Evolutionary conservation across 2,888 invertebrate genomes (phyloP), one percentile per base, ranked within the genome.

Genomic region (Lepidochitona cinerea): DNA sequence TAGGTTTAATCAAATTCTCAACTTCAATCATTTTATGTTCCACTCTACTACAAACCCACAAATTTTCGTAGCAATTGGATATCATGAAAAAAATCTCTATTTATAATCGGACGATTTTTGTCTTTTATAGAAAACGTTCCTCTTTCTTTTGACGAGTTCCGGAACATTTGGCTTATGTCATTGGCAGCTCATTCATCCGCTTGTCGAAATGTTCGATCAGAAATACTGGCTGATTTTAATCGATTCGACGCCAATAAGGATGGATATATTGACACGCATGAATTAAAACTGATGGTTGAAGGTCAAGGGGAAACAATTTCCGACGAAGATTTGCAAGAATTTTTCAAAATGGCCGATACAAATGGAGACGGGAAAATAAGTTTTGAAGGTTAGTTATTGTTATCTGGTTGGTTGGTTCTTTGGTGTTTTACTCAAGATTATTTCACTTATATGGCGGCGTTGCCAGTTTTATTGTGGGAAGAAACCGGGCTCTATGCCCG

Each of bases 331-430:
- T 23, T 59, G 23, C 29, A 59, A 29, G 32, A 29, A 14, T 59
- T 59, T 59, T 59, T 59, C 59, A 59, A 59, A 59, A 7, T 59
- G 59, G 59, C 59, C 59, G 59, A 59, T 26, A 59, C 23, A 59
- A 59, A 59, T 59, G 14, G 32, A 14, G 59, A 59, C 59, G 59
- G 59, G 14, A 23, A 59, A 59, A 59, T 59, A 18, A 59, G 59
- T 26, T 59, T 59, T 59, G 59, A 59, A 59, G 41, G 41, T 41
- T 12, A 41, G 41, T 12, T 12, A 41, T 12, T 41, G 41, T n/a
- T n/a, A n/a, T n/a, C n/a, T n/a, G n/a, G n/a, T n/a, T n/a, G 49
- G 49, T 49, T 4, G n/a, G 49, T 49, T 49, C 7, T n/a, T 49
- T 18, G 49, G 23, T 23, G 23, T n/a, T 49, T 18, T 49, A 49